Evolutionary conservation across 2,888 invertebrate species (phyloP).

Genomic region (Pristionchus entomophagus): DNA sequence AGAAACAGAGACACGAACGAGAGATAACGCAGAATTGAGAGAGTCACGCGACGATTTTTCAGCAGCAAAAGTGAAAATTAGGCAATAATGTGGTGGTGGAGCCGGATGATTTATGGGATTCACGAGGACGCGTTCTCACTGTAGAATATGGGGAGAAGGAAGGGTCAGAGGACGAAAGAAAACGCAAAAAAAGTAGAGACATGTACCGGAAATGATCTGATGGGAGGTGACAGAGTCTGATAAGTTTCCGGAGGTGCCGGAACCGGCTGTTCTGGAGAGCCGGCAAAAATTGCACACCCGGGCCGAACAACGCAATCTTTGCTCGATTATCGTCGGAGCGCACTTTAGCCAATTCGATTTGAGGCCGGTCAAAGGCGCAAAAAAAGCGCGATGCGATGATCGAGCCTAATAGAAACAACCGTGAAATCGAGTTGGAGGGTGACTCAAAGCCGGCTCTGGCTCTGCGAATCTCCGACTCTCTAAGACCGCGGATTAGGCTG

Average conservation of each 20-base stretch:
- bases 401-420: neutral
- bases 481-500: neutral
- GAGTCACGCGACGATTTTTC: neutral
- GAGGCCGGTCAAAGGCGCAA: neutral
- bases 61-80: neutral
- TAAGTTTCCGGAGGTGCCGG: neutral
- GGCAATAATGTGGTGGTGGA: neutral
- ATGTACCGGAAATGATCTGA: neutral
- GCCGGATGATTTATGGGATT: neutral
- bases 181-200: constrained; percentile 1
- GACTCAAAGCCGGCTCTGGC: neutral
- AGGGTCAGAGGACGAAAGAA: neutral
- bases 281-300: neutral
- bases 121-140: neutral
- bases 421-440: neutral
- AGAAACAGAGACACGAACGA: neutral
- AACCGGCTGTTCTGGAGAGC: constrained; percentile 1
- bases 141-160: neutral
- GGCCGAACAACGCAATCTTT: neutral
- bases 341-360: neutral
- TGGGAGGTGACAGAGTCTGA: neutral
- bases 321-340: neutral
- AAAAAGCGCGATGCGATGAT: neutral
- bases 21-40: neutral
- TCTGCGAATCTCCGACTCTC: neutral